Evolutionary conservation across 2,888 invertebrate genomes (phyloP), one percentile per base, ranked within the genome.

Genomic region (Apotomis turbidana): DNA sequence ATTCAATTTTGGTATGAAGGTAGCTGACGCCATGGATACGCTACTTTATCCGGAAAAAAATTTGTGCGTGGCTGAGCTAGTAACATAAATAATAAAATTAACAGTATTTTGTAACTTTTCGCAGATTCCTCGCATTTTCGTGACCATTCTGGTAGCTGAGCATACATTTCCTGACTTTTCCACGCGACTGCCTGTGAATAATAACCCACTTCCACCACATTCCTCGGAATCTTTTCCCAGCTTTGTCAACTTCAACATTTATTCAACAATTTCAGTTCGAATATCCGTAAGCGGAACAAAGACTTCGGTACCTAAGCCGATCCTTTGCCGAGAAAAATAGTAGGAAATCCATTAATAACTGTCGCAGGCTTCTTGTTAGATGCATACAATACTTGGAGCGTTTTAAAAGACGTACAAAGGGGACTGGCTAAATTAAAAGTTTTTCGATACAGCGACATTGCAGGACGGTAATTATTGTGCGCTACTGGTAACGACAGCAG

Each of bases 391-490:
- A 93, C 92, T 91, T 87, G 91, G 86, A 89, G 90, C 90, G 91
- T 92, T 93, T 91, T 91, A 92, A 89, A 93, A 91, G 90, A 89
- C 90, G 88, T 87, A 93, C 92, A 93, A 93, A 88, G 84, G 90
- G 84, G 86, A 89, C 91, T 92, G 91, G 93, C 93, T 93, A 93
- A 93, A 93, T 92, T 93, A 93, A 93, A 93, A 93, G 88, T 93
- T 93, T 92, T 93, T 92, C 92, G 91, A 92, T 91, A 91, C 87
- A 84, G 85, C 83, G 90, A 93, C 92, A 91, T 90, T 90, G 91
- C 90, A 89, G 81, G 88, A 87, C 88, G 85, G 88, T 91, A 91
- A 93, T 93, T 93, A 93, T 93, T 89, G 87, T 88, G 77, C 76
- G 81, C 81, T 77, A 75, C 80, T 74, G 57, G 85, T 88, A 90